Base-by-base conservation (phyloP, 1,140 invertebrate genomes). In the Bombyx mandarina region DNA sequence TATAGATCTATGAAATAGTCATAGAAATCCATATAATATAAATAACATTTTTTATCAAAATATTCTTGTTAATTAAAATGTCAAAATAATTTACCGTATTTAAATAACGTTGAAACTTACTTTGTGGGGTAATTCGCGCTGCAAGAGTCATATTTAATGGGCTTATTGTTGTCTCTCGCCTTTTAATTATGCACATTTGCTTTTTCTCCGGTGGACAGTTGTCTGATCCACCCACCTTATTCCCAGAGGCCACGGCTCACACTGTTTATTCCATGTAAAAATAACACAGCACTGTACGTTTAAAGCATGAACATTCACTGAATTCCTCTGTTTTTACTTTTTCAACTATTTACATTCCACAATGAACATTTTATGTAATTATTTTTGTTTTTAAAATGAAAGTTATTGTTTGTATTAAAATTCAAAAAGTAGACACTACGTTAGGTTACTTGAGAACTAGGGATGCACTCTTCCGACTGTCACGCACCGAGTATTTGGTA, bases 81-180 rank as follows among this genome's bases (percentile, higher is more conserved):
- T 35, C 4, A 50, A 50, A 22, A 7, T n/a, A n/a, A n/a, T 12
- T 18, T 50, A 18, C 8, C 8, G 8, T 7, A 12, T 3, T n/a
- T 22, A 50, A 51, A 56, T 56, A 65, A 61, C 48, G 52, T 59
- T 45, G 4, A 60, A 60, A 75, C 79, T 85, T 71, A 84, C 79
- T 81, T 69, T 74, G 78, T 45, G 72, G 63, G 57, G 70, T 72
- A 65, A 83, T 63, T 56, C 75, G 78, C 56, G 75, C 75, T 22
- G 82, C 73, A 66, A 86, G 70, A 58, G 82, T 86, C 82, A 84
- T 86, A 51, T 82, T 79, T 63, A 77, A 68, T 65, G 78, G 68
- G 65, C 65, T 67, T 61, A 73, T 62, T 58, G 62, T 76, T 54
- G 61, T 57, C 55, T 70, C 73, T 65, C 71, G 68, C 60, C 70